Conservation (phyloP, 2,113 vertebrate genomes). For the Notiomystis cincta region DNA sequence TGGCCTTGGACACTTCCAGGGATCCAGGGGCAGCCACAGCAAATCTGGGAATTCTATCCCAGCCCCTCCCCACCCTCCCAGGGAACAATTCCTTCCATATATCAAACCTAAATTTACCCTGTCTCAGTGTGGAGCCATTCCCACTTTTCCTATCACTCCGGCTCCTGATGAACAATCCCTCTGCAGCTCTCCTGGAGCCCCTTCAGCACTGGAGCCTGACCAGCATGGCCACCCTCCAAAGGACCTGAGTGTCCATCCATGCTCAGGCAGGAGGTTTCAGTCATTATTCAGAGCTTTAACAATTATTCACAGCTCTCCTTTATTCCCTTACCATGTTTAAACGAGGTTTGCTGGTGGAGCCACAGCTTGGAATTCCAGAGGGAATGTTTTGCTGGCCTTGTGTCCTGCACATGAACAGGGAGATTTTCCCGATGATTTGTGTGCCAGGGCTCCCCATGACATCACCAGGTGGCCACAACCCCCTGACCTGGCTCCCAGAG, state of each 20-base stretch:
- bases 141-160: neutral
- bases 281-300: neutral
- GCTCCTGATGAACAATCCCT: neutral
- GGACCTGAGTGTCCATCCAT: neutral
- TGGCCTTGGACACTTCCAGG: neutral
- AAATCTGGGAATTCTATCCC: neutral
- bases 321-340: neutral
- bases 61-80: neutral
- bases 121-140: neutral
- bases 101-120: neutral
- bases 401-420: neutral
- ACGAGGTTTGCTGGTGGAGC: rapidly evolving
- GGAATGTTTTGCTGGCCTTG: neutral
- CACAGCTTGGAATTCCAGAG: neutral
- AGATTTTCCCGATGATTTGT: neutral
- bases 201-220: neutral
- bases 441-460: neutral
- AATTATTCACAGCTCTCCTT: neutral
- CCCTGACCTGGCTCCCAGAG: neutral
- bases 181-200: neutral
- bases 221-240: neutral
- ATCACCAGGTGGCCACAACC: neutral
- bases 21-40: neutral
- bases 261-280: neutral
- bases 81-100: neutral